Conservation (phyloP, 2,113 vertebrate genomes). For the Rattus rattus region DNA sequence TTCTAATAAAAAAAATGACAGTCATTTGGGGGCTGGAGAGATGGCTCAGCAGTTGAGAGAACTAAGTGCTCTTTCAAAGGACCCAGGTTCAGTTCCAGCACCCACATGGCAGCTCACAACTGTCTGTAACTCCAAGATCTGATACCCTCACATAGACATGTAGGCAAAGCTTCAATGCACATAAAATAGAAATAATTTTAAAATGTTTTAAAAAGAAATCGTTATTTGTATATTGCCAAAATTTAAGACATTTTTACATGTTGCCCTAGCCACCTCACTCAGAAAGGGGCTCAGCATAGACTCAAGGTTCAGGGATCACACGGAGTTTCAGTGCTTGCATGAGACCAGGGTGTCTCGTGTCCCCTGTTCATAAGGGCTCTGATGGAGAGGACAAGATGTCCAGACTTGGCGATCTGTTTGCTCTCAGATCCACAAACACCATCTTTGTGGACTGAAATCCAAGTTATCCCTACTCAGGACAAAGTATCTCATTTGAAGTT, state of each 20-base stretch:
- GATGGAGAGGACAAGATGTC: not conserved
- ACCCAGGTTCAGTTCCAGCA: too few species aligned
- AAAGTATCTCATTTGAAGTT: not conserved
- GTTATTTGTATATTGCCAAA: slow-evolving; percentile 66
- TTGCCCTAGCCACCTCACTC: not conserved
- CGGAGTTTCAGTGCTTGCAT: not conserved
- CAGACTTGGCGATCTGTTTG: not conserved
- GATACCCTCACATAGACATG: too few species aligned
- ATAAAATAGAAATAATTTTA: too few species aligned
- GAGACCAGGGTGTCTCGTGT: not conserved
- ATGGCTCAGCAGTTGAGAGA: too few species aligned
- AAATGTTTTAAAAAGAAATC: slow-evolving; percentile 5
- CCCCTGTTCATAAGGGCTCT: not conserved
- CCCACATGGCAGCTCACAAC: too few species aligned
- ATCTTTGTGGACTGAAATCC: not conserved
- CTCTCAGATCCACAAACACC: not conserved
- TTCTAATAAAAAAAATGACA: slow-evolving; percentile 57
- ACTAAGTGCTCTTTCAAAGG: too few species aligned
- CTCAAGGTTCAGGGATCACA: not conserved
- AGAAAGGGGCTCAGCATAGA: not conserved
- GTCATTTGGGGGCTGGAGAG: not conserved
- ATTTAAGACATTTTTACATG: slow-evolving; percentile 39
- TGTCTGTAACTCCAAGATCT: too few species aligned
- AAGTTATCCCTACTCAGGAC: not conserved
- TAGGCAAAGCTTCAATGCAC: too few species aligned